These are phyloP conservation scores for Astreopora myriophthalma DNA, from an alignment of 64 coral and sea anemone species.

Conservation along the genomic window DNA sequence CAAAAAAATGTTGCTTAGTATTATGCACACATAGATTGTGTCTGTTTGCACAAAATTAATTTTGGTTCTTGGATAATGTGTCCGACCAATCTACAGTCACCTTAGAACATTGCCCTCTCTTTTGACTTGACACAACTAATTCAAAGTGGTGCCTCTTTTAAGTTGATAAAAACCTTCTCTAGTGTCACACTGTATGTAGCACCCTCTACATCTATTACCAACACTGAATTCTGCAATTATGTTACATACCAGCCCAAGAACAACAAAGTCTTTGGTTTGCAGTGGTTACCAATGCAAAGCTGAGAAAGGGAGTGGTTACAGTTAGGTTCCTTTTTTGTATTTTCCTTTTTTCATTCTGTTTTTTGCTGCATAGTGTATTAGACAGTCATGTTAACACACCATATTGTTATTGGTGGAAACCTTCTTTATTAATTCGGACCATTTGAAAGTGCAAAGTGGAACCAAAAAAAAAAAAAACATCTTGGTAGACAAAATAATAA, in stretches of 20 bases:
- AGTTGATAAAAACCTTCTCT: neutral
- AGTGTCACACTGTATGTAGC: neutral
- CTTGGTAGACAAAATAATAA: too few relatives aligned
- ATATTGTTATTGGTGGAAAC: too few relatives aligned
- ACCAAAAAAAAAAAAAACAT: neutral
- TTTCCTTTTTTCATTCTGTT: neutral
- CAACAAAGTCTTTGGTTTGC: conserved; percentile 54
- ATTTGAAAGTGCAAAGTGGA: neutral
- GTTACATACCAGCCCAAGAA: conserved; percentile 28
- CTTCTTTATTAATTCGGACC: neutral
- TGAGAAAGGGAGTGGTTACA: conserved; percentile 33
- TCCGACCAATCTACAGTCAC: too few relatives aligned
- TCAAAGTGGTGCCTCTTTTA: too few relatives aligned
- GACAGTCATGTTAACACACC: neutral
- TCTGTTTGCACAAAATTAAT: too few relatives aligned
- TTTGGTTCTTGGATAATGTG: too few relatives aligned
- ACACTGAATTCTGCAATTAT: conserved; percentile 15
- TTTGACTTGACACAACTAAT: too few relatives aligned
- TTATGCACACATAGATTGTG: too few relatives aligned
- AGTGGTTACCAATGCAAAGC: conserved; percentile 48
- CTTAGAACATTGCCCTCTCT: too few relatives aligned
- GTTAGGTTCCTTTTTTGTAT: conserved; percentile 41
- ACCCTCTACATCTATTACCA: neutral
- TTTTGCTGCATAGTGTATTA: neutral
- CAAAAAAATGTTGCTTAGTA: too few relatives aligned